A percentile compares a stretch with the other conserved stretches of the same genome.
Evolutionary conservation across 64 coral and sea anemone species (phyloP).

Genomic region (Stichodactyla mertensii): DNA sequence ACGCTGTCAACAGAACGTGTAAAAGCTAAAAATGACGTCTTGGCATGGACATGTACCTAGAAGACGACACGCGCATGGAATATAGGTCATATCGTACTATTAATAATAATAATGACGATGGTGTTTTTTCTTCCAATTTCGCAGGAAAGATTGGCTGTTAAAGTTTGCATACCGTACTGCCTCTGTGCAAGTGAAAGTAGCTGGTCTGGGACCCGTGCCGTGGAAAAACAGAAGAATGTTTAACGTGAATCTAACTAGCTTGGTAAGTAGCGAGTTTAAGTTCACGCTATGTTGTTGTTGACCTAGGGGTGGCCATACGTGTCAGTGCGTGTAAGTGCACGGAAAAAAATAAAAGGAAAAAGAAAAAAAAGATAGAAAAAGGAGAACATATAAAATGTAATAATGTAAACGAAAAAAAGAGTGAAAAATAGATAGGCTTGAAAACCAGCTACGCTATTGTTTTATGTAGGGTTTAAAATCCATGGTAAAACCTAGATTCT

Average conservation of each 20-base stretch:
- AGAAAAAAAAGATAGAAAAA: no score
- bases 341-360: no score
- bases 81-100: no score
- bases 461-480: background rate
- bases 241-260: constrained; percentile 56
- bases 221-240: constrained; percentile 81
- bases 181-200: constrained; percentile 42
- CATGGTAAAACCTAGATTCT: no score
- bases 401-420: no score
- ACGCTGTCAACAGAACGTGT: background rate
- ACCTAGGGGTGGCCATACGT: background rate
- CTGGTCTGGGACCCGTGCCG: constrained; percentile 63
- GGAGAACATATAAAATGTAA: no score
- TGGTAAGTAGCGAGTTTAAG: constrained; percentile 34
- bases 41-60: no score
- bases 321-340: no score
- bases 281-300: background rate
- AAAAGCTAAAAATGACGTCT: background rate
- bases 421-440: no score
- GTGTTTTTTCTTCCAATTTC: background rate
- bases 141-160: constrained; percentile 81
- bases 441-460: background rate
- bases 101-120: background rate
- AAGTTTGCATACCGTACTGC: constrained; percentile 78
- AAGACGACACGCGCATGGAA: no score